phyloP scores from a whole-genome alignment of 2,113 vertebrate species.

The Sminthopsis crassicaudata region DNA sequence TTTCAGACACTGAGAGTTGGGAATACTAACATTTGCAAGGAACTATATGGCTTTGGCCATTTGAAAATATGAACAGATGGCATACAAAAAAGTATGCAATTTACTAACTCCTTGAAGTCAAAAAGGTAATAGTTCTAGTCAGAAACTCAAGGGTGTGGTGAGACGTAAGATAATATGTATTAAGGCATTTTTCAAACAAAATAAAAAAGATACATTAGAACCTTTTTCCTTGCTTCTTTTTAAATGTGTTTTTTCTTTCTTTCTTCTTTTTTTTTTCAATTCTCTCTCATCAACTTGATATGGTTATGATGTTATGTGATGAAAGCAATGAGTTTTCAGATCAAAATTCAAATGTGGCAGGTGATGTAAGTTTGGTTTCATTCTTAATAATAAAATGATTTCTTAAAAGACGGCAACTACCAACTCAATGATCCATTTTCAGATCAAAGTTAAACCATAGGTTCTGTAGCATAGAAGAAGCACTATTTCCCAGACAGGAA shows the following conservation, averaged over 20 bases:
- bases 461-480: background rate
- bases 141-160: background rate
- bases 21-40: background rate
- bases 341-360: background rate
- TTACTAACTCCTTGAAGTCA: background rate
- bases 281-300: background rate
- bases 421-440: background rate
- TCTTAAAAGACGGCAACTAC: background rate
- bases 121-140: background rate
- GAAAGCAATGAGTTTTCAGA: background rate
- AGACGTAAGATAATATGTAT: background rate
- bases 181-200: background rate
- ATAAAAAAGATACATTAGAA: background rate
- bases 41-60: background rate
- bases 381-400: background rate
- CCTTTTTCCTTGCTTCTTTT: background rate
- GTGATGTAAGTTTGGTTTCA: background rate
- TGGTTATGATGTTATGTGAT: background rate
- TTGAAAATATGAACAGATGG: background rate
- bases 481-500: background rate
- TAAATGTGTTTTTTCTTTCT: background rate
- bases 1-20: background rate
- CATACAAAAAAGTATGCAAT: background rate
- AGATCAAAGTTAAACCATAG: background rate
- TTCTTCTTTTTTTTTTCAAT: background rate